Conservation (phyloP, 1,140 invertebrate genomes). For the Bactericera cockerelli region DNA sequence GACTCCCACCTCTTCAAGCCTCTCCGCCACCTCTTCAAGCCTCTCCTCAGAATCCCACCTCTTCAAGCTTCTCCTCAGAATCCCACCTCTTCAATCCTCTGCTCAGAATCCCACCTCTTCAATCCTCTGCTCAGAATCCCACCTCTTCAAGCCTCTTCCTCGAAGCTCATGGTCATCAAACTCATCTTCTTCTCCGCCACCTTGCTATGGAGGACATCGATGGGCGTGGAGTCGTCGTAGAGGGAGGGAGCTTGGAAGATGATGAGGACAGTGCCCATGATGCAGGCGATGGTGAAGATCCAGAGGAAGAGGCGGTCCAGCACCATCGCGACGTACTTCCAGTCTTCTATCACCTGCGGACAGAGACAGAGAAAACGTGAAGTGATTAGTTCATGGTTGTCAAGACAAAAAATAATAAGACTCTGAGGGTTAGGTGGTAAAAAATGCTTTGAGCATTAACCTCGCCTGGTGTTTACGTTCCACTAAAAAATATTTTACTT, state of each 20-base stretch:
- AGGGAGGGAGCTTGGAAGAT: slow-evolving; percentile 80
- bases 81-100: background rate
- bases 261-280: slow-evolving; percentile 84
- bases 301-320: slow-evolving; percentile 89
- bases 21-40: no score
- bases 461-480: no score
- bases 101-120: no score
- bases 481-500: no score
- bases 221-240: slow-evolving; percentile 77
- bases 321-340: slow-evolving; percentile 98
- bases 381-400: no score
- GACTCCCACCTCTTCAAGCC: no score
- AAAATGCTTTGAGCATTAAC: no score
- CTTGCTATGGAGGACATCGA: slow-evolving; percentile 68
- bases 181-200: slow-evolving; percentile 61
- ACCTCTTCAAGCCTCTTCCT: slow-evolving; percentile 38
- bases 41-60: no score
- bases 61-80: no score
- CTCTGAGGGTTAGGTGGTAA: no score
- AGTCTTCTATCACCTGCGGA: slow-evolving; percentile 78
- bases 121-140: no score
- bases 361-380: slow-evolving; percentile 2
- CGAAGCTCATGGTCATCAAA: slow-evolving; percentile 60
- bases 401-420: no score
- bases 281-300: slow-evolving; percentile 87